A percentile compares a stretch with the other conserved stretches of the same genome.
Evolutionary conservation across 2,113 vertebrate genomes (phyloP).

Genomic region (Orientallactaga bullata): DNA sequence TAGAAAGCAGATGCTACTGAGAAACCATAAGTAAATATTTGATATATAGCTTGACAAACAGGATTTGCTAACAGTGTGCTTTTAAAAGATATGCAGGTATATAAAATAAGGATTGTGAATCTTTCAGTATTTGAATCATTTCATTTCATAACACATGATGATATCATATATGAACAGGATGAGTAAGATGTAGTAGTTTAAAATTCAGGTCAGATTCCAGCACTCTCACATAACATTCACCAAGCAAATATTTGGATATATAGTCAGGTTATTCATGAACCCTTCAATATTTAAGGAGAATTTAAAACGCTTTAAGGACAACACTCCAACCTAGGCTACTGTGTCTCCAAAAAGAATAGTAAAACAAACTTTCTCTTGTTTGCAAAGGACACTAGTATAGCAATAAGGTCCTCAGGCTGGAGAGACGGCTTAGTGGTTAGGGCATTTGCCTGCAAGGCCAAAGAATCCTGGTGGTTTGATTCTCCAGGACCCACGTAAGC

Average conservation of each 20-base stretch:
- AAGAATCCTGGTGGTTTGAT: too few relatives aligned
- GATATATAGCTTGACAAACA: constrained; percentile 48
- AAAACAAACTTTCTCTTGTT: background rate
- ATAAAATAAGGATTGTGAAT: constrained; percentile 29
- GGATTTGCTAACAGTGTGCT: constrained; percentile 17
- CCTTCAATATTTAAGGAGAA: constrained; percentile 11
- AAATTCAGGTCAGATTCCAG: background rate
- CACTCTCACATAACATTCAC: background rate
- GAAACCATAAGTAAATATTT: constrained; percentile 68
- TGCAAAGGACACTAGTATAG: background rate
- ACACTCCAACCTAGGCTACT: background rate
- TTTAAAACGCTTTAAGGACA: background rate
- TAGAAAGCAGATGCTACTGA: constrained; percentile 59
- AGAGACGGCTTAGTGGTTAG: too few relatives aligned
- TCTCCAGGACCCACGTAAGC: too few relatives aligned
- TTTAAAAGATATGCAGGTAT: constrained; percentile 32
- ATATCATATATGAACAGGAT: background rate
- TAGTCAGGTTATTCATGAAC: constrained; percentile 8
- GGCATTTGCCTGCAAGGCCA: too few relatives aligned
- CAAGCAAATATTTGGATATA: background rate
- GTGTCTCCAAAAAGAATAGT: background rate
- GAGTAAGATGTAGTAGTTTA: background rate
- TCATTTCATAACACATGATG: background rate
- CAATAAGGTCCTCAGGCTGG: background rate
- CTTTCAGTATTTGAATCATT: constrained; percentile 49